Conservation (phyloP, 2,888 invertebrate species). For the Brenthis hecate region DNA sequence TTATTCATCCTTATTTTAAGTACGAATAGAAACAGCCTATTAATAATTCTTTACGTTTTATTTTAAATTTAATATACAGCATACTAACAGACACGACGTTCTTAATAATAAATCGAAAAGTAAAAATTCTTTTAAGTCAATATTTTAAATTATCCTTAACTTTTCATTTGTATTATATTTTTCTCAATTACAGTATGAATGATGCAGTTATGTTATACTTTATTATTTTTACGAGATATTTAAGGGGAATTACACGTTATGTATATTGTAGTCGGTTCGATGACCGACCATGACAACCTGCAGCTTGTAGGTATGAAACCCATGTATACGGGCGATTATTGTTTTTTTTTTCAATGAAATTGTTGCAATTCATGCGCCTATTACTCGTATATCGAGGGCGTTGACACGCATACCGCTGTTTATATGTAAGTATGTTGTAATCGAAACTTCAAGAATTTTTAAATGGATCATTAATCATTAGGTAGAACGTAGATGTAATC, state of each 20-base stretch:
- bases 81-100: no score
- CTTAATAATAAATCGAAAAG: no score
- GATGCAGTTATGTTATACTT: constrained; percentile 1
- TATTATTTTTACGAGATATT: constrained; percentile 6
- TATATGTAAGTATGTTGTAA: constrained; percentile 31
- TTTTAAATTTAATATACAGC: no score
- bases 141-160: no score
- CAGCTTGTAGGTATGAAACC: constrained; percentile 52
- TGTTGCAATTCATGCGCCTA: constrained; percentile 57
- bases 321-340: constrained; percentile 65
- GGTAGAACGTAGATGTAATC: constrained; percentile 1
- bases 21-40: no score
- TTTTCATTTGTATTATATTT: no score
- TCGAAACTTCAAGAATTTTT: constrained; percentile 29
- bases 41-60: no score
- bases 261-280: constrained; percentile 57
- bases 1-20: no score
- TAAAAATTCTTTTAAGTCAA: no score
- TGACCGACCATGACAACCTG: constrained; percentile 67
- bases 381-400: constrained; percentile 39
- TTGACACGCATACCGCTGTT: constrained; percentile 37
- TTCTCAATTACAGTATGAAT: no score
- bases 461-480: constrained; percentile 22
- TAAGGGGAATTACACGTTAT: constrained; percentile 39
- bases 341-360: constrained; percentile 61